Conservation (phyloP, 2,113 vertebrate genomes). For the Myotis lucifugus region DNA sequence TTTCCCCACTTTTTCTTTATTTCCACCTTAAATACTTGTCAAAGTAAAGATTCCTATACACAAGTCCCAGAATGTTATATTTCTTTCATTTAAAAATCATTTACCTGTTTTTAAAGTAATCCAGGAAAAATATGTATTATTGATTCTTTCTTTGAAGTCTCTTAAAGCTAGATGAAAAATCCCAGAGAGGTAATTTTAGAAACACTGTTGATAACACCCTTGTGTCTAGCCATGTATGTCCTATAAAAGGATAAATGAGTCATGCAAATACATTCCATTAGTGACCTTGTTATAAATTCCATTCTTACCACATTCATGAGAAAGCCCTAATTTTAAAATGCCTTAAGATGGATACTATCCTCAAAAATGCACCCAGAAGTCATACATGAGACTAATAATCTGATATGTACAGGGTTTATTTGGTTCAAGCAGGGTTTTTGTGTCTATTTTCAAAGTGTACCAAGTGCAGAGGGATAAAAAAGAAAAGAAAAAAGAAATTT, state of each 20-base stretch:
- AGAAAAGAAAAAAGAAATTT: neutral
- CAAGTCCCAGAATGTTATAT: neutral
- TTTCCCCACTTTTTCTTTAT: conserved; percentile 17
- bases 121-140: conserved; percentile 44
- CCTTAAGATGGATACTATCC: conserved; percentile 31
- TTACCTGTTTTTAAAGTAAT: conserved; percentile 55
- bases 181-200: conserved; percentile 63
- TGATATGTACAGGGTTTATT: neutral
- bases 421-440: conserved; percentile 22
- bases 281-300: conserved; percentile 67
- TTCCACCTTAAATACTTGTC: neutral
- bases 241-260: conserved; percentile 66
- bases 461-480: neutral
- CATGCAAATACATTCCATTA: conserved; percentile 67
- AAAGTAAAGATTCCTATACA: neutral
- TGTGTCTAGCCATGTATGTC: conserved; percentile 42
- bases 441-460: neutral
- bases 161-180: conserved; percentile 38
- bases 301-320: conserved; percentile 60
- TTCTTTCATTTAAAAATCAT: conserved; percentile 48
- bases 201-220: conserved; percentile 33
- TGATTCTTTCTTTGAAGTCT: conserved; percentile 55
- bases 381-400: neutral
- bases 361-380: conserved; percentile 54
- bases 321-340: conserved; percentile 55